Percentiles rank a stretch among this genome's conserved stretches.
Evolutionary conservation across 2,888 invertebrate species (phyloP).

Genomic region (Drosophila bunnanda): DNA sequence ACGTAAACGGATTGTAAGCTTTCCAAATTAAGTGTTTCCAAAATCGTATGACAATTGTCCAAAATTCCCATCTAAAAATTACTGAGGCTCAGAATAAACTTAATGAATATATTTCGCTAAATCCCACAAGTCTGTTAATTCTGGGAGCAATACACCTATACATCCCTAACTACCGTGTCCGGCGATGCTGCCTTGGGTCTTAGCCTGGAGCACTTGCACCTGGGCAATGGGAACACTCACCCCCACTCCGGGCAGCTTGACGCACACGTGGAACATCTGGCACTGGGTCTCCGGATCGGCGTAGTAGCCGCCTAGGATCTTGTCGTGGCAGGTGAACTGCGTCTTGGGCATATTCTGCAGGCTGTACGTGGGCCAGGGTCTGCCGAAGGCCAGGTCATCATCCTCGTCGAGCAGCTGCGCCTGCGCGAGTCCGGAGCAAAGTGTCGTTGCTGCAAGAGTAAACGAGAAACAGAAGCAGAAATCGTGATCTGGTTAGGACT

Average conservation of each 20-base stretch:
- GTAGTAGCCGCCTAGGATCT: slow-evolving; percentile 95
- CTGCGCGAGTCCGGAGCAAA: slow-evolving; percentile 58
- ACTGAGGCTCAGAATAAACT: too few species aligned
- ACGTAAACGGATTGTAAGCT: too few species aligned
- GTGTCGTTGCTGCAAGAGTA: slow-evolving; percentile 60
- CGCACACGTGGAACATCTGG: slow-evolving; percentile 95
- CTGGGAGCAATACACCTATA: not conserved
- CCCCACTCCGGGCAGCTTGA: slow-evolving; percentile 92
- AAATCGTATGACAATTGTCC: not conserved
- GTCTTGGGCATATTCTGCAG: slow-evolving; percentile 87
- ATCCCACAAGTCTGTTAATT: not conserved
- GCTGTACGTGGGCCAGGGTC: slow-evolving; percentile 86
- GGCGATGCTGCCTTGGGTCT: slow-evolving; percentile 21
- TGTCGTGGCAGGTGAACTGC: slow-evolving; percentile 91
- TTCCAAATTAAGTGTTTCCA: not conserved
- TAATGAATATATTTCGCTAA: not conserved
- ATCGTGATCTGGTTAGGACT: slow-evolving; percentile 52
- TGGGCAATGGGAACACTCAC: slow-evolving; percentile 83
- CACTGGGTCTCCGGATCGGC: slow-evolving; percentile 94
- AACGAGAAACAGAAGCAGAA: slow-evolving; percentile 31
- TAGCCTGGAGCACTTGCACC: slow-evolving; percentile 10
- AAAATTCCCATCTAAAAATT: not conserved
- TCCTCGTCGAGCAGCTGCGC: slow-evolving; percentile 75
- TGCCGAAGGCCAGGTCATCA: slow-evolving; percentile 69
- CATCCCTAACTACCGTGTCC: not conserved